A percentile compares a stretch with the other conserved stretches of the same genome.
phyloP scores from a whole-genome alignment of 1,140 invertebrate genomes.

The Samia ricini region DNA sequence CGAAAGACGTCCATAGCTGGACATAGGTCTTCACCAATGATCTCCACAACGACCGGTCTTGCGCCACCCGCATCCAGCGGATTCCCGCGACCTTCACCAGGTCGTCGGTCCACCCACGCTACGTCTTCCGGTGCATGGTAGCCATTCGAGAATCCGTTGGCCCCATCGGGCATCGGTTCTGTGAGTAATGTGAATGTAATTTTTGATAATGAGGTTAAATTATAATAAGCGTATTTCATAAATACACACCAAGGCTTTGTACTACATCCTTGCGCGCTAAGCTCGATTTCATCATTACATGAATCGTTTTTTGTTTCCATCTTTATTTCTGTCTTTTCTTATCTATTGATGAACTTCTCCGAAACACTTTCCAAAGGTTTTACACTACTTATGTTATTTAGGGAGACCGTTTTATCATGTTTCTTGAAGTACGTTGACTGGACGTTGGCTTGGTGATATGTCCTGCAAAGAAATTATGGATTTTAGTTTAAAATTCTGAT shows the following conservation, averaged over 20 bases:
- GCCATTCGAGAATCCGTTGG: no score
- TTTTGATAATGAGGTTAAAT: neutral
- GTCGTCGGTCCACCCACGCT: no score
- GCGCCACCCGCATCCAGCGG: no score
- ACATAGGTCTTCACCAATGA: no score
- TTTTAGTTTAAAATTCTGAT: no score
- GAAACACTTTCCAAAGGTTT: conserved; percentile 17
- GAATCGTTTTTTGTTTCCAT: conserved; percentile 65
- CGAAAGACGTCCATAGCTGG: no score
- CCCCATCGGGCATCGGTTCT: no score
- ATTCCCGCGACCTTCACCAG: no score
- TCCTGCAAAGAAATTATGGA: neutral
- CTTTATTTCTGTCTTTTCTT: conserved; percentile 24
- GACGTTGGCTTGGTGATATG: conserved; percentile 19
- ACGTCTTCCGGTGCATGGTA: no score
- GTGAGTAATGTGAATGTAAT: no score
- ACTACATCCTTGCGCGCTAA: conserved; percentile 57
- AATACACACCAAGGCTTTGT: conserved; percentile 47
- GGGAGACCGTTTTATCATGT: conserved; percentile 62
- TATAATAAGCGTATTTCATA: neutral
- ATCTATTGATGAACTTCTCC: conserved; percentile 22
- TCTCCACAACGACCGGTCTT: no score
- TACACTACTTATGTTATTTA: conserved; percentile 27
- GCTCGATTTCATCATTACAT: conserved; percentile 62
- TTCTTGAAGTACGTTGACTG: conserved; percentile 50